Conservation (phyloP, 1,140 invertebrate genomes). For the Heliconius hewitsoni region DNA sequence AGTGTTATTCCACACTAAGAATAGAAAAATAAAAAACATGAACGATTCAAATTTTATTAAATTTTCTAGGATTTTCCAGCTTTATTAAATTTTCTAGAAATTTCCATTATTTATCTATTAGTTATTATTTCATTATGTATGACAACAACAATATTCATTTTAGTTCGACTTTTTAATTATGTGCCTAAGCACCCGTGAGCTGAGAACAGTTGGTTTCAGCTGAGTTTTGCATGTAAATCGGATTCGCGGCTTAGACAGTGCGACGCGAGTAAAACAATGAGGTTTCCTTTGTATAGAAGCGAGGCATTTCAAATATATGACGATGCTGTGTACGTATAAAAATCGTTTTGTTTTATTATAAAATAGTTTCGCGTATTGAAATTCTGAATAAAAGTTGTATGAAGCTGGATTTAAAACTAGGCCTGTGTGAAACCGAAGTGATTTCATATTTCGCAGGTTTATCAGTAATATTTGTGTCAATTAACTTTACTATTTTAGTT, state of each 20-base stretch:
- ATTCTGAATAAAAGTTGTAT: background rate
- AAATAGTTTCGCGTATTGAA: background rate
- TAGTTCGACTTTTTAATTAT: slow-evolving; percentile 25
- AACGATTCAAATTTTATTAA: no score
- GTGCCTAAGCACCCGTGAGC: slow-evolving; percentile 19
- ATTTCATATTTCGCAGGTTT: background rate
- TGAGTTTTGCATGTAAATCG: slow-evolving; percentile 47
- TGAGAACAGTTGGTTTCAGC: slow-evolving; percentile 34
- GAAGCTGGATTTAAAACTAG: no score
- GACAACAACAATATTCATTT: background rate
- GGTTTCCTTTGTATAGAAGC: slow-evolving; percentile 7
- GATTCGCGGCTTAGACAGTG: slow-evolving; percentile 36
- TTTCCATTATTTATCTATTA: background rate
- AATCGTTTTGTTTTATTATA: slow-evolving; percentile 4
- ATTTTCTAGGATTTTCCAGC: no score
- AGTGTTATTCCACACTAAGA: no score
- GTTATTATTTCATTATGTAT: background rate
- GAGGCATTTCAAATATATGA: slow-evolving; percentile 8
- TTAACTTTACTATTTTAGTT: background rate
- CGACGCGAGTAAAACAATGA: slow-evolving; percentile 36
- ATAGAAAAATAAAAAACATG: no score
- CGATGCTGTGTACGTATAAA: background rate
- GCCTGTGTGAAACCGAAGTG: background rate
- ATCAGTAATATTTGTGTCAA: background rate
- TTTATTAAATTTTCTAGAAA: no score